phyloP scores from a whole-genome alignment of 2,113 vertebrate species.

The Psittacus erithacus region DNA sequence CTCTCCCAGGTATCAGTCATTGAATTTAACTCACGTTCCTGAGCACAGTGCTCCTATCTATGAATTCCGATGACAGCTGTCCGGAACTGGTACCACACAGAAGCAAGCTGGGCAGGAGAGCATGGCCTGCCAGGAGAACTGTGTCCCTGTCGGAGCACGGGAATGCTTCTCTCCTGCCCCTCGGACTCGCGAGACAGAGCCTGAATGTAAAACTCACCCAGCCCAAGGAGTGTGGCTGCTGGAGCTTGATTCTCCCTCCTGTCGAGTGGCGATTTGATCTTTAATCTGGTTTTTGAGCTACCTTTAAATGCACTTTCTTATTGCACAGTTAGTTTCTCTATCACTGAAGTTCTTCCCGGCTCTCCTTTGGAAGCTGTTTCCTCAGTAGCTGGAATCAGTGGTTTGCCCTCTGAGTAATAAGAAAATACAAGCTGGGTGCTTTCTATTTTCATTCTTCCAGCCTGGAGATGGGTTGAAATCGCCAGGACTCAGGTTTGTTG shows the following conservation, averaged over 20 bases:
- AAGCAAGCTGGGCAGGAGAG: constrained; percentile 71
- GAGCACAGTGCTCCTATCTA: constrained; percentile 97
- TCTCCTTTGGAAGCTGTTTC: constrained; percentile 51
- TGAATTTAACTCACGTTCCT: constrained; percentile 92
- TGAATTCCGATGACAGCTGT: constrained; percentile 92
- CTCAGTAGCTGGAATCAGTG: constrained; percentile 46
- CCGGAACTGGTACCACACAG: constrained; percentile 43
- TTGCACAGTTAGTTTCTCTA: constrained; percentile 74
- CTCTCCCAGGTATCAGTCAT: constrained; percentile 91
- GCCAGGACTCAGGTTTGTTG: not conserved
- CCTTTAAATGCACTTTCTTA: constrained; percentile 75
- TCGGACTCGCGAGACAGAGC: constrained; percentile 72
- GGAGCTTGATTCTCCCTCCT: constrained; percentile 55
- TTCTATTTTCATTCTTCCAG: constrained; percentile 49
- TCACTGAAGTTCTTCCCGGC: constrained; percentile 59
- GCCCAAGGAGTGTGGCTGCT: constrained; percentile 51
- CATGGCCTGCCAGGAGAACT: constrained; percentile 67
- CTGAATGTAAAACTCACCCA: constrained; percentile 67
- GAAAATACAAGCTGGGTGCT: constrained; percentile 61
- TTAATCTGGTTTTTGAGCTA: constrained; percentile 74
- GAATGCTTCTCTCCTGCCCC: constrained; percentile 68
- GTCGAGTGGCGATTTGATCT: constrained; percentile 69
- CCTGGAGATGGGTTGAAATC: not conserved
- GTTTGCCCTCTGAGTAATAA: constrained; percentile 20
- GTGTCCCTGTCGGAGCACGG: constrained; percentile 71